Percentiles rank a stretch among this genome's conserved stretches.
phyloP scores from a whole-genome alignment of 2,113 vertebrate species.

The Microcebus griseorufus region DNA sequence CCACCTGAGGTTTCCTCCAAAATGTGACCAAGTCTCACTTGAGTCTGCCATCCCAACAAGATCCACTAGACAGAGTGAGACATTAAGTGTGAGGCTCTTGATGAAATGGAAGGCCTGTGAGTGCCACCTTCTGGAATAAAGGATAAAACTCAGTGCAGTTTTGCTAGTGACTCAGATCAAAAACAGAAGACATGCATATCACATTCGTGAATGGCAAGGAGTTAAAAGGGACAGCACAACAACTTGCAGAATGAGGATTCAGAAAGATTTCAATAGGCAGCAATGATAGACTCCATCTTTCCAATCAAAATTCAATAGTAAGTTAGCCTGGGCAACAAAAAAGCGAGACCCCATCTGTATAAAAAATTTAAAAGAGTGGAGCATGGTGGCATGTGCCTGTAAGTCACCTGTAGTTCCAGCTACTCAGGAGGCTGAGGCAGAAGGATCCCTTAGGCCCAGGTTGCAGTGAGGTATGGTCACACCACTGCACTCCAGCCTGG shows the following conservation, averaged over 20 bases:
- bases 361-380: too few species aligned
- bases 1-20: neutral
- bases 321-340: neutral
- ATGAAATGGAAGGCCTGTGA: neutral
- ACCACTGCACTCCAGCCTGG: too few species aligned
- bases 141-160: neutral
- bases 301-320: neutral
- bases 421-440: too few species aligned
- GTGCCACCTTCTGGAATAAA: slow-evolving; percentile 21
- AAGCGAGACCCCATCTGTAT: too few species aligned
- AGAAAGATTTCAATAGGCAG: neutral
- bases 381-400: too few species aligned
- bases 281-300: neutral
- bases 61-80: neutral
- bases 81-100: neutral
- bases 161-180: neutral
- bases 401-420: too few species aligned
- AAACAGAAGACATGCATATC: neutral
- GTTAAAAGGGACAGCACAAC: neutral
- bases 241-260: neutral
- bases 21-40: neutral
- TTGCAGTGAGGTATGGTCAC: too few species aligned
- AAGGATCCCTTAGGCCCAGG: too few species aligned
- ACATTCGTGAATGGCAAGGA: neutral
- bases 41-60: neutral